phyloP scores from a whole-genome alignment of 2,888 invertebrate species.

The Plebejus anna region DNA sequence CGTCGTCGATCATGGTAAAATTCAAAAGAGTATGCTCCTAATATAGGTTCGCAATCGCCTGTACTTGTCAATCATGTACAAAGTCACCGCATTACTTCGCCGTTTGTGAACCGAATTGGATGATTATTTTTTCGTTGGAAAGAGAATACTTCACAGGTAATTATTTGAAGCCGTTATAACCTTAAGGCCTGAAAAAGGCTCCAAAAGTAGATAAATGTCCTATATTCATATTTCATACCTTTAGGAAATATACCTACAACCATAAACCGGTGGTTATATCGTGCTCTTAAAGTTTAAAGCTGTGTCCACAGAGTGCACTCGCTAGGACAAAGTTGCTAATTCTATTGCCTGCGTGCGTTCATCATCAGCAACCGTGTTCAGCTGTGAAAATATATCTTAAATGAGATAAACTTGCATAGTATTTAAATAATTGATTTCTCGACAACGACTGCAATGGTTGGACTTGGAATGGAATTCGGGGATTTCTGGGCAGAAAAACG shows the following conservation, averaged over 20 bases:
- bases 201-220: not conserved
- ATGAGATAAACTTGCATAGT: too few species aligned
- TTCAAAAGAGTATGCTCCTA: not conserved
- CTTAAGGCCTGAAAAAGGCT: too few species aligned
- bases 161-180: too few species aligned
- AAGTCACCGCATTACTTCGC: too few species aligned
- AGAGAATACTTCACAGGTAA: too few species aligned
- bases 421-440: too few species aligned
- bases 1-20: too few species aligned
- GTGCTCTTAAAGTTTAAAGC: slow-evolving; percentile 8
- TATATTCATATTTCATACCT: not conserved
- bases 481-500: too few species aligned
- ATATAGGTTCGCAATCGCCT: not conserved
- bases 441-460: too few species aligned
- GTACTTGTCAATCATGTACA: not conserved
- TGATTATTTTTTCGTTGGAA: too few species aligned
- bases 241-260: not conserved
- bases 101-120: too few species aligned
- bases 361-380: not conserved
- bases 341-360: not conserved
- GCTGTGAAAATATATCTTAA: not conserved
- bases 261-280: not conserved
- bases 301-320: slow-evolving; percentile 20
- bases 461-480: too few species aligned
- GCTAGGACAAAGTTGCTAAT: slow-evolving; percentile 6